Evolutionary conservation across 1,140 invertebrate species (phyloP).

Genomic region (Drosophila busckii): DNA sequence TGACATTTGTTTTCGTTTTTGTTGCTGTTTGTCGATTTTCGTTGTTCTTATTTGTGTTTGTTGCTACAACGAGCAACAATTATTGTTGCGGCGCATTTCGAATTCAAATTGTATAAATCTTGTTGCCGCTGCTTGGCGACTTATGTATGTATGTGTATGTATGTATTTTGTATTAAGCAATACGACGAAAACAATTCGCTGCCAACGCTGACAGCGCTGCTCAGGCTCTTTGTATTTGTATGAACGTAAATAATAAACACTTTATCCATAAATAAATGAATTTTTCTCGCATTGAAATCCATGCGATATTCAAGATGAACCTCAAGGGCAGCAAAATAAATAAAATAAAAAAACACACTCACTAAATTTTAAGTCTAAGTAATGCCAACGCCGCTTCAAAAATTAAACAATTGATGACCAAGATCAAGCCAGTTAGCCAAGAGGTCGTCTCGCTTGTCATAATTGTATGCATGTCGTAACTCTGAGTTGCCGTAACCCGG

Average conservation of each 20-base stretch:
- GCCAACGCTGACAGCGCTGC: constrained; percentile 8
- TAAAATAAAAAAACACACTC: no score
- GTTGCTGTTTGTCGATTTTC: constrained; percentile 42
- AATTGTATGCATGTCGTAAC: no score
- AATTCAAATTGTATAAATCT: constrained; percentile 34
- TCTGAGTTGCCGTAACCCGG: no score
- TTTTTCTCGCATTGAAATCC: constrained; percentile 51
- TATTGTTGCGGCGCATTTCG: constrained; percentile 39
- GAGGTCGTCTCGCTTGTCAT: constrained; percentile 15
- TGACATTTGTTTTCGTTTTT: constrained; percentile 41
- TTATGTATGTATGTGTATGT: neutral
- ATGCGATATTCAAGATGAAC: constrained; percentile 33
- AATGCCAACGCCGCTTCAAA: no score
- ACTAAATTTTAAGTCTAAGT: no score
- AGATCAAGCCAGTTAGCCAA: constrained; percentile 34
- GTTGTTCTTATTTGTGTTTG: constrained; percentile 30
- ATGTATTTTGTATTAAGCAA: constrained; percentile 19
- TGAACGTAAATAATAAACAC: constrained; percentile 11
- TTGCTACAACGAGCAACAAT: constrained; percentile 29
- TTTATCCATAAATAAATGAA: constrained; percentile 51
- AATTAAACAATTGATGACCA: constrained; percentile 38
- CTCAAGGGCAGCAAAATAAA: no score
- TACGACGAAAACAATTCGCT: constrained; percentile 14
- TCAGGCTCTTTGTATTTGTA: constrained; percentile 11
- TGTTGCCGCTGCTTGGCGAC: no score